Conservation (phyloP, 1,140 invertebrate genomes). For the Hylaeus volcanicus region DNA sequence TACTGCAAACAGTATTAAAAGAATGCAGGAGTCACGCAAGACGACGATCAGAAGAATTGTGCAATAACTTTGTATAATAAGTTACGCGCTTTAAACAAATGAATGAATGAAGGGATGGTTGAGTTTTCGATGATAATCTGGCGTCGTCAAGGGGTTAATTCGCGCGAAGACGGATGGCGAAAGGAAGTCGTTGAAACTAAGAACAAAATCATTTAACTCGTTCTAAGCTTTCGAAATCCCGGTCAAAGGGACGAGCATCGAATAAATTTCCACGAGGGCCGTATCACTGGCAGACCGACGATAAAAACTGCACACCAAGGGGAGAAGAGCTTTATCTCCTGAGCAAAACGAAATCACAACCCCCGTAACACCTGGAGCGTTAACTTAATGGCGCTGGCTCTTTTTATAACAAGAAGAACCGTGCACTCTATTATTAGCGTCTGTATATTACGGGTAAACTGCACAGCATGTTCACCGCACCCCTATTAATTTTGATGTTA, state of each 20-base stretch:
- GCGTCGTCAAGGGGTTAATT: neutral
- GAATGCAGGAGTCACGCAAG: too few species aligned
- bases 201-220: constrained; percentile 31
- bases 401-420: neutral
- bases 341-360: neutral
- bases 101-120: too few species aligned
- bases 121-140: constrained; percentile 12
- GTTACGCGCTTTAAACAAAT: too few species aligned
- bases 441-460: too few species aligned
- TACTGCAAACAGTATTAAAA: too few species aligned
- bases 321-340: neutral
- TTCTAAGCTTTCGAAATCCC: constrained; percentile 17
- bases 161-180: neutral
- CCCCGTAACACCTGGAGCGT: neutral
- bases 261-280: constrained; percentile 29
- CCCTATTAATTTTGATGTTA: too few species aligned
- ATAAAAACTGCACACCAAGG: constrained; percentile 16
- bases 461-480: too few species aligned
- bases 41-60: too few species aligned
- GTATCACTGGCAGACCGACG: neutral
- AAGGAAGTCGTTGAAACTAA: neutral
- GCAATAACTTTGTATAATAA: too few species aligned
- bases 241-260: constrained; percentile 3
- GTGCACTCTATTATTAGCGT: constrained; percentile 9
- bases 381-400: constrained; percentile 1